Evolutionary conservation across 2,113 vertebrate species (phyloP).

Genomic region (Aldabrachelys gigantea): DNA sequence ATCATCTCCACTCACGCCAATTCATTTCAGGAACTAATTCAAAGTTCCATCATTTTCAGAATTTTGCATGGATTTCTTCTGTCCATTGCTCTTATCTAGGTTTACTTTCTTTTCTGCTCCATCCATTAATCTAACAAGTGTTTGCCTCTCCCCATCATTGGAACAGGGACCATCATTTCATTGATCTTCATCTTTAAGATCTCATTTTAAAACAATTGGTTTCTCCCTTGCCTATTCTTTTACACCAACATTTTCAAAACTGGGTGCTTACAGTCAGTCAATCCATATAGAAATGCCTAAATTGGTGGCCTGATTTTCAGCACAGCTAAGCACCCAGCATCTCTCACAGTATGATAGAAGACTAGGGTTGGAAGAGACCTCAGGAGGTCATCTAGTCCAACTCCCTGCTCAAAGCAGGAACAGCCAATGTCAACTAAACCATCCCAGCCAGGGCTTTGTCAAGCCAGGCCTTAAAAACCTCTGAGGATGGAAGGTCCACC

Average conservation of each 20-base stretch:
- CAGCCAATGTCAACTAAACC: too few relatives aligned
- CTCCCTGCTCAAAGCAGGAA: too few relatives aligned
- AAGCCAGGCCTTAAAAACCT: too few relatives aligned
- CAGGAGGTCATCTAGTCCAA: too few relatives aligned
- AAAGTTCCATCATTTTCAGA: background rate
- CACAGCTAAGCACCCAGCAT: background rate
- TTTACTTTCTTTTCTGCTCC: background rate
- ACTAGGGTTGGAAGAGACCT: too few relatives aligned
- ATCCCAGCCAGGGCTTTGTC: too few relatives aligned
- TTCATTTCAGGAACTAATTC: background rate
- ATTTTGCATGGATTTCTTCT: background rate
- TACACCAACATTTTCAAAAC: background rate
- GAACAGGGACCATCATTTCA: background rate
- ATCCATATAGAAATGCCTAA: background rate
- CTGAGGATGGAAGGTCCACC: too few relatives aligned
- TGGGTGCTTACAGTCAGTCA: background rate
- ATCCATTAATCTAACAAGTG: background rate
- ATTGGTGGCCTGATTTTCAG: slow-evolving; percentile 26
- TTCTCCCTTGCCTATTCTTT: background rate
- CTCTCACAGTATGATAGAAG: too few relatives aligned
- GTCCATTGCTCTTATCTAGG: background rate
- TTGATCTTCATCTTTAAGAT: background rate
- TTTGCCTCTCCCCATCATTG: background rate
- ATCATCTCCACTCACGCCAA: background rate
- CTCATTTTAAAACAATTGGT: background rate